Base-by-base conservation (phyloP, 2,888 invertebrate species). In the Opisthograptis luteolata region DNA sequence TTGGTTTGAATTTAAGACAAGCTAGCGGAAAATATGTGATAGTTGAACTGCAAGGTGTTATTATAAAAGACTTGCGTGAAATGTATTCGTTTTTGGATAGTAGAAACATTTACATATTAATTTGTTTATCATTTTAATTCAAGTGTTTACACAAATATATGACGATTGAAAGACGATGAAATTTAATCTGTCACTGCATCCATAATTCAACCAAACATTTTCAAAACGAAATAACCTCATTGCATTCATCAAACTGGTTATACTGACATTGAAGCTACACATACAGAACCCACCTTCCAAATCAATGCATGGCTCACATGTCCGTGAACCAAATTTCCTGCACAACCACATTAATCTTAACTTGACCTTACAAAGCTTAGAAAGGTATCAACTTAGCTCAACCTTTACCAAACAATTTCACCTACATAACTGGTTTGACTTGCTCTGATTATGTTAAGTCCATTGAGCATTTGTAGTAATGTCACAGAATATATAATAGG, bases 321-420 rank as follows among this genome's bases (percentile, higher is more conserved):
- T 35, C 67, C 67, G 62, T 68, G 71, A 64, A 58, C 64, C 60
- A 66, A 68, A 73, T 71, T 64, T 62, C 64, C 52, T 42, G 51
- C 60, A 56, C 61, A 64, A 62, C 59, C 54, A 20, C 40, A 66
- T 66, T 63, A 62, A 67, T 69, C 58, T 59, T 59, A 57, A 59
- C 56, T 55, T 68, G 79, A 76, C 80, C 81, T 81, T 75, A 67
- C 55, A 63, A 52, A 63, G 68, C 70, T 79, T 80, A 77, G 82
- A 81, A 81, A 81, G 80, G 77, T 69, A 63, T 69, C 64, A 68
- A 24, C 27, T 49, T 65, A 62, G 32, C 14, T 31, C 55, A 73
- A 71, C 79, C 79, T 79, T 79, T 73, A 66, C 65, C 60, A 66
- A 76, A 73, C 58, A 66, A 65, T 76, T 70, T 76, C 76, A 73